Evolutionary conservation across 2,113 vertebrate species (phyloP).

Genomic region (Zeus faber): DNA sequence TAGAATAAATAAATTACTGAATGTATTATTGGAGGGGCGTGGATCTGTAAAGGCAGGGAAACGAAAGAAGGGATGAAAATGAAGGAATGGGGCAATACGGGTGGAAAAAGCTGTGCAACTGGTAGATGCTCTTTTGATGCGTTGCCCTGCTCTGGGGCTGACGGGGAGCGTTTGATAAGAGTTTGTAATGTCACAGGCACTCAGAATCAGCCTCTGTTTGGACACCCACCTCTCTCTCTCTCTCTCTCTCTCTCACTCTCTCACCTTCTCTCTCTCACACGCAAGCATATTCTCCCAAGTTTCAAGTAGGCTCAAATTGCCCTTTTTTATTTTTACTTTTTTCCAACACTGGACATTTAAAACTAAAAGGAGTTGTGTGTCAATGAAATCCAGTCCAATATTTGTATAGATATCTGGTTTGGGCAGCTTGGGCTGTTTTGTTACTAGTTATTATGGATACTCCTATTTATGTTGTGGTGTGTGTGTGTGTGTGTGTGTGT

Average conservation of each 20-base stretch:
- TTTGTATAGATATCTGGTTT: too few relatives aligned
- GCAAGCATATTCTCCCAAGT: too few relatives aligned
- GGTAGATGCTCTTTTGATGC: not conserved
- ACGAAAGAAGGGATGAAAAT: not conserved
- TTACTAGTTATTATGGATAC: too few relatives aligned
- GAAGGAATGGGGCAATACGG: not conserved
- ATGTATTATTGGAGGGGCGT: not conserved
- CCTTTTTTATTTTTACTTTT: too few relatives aligned
- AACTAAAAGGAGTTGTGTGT: too few relatives aligned
- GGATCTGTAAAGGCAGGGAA: not conserved
- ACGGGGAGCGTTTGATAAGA: not conserved
- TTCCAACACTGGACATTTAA: too few relatives aligned
- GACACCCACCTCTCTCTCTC: too few relatives aligned
- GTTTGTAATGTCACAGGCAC: not conserved
- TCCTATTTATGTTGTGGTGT: not conserved
- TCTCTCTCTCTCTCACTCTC: too few relatives aligned
- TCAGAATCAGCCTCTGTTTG: too few relatives aligned
- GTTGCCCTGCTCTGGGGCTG: not conserved
- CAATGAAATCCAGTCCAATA: too few relatives aligned
- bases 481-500: constrained; percentile 1
- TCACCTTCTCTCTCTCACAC: not conserved
- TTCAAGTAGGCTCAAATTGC: too few relatives aligned
- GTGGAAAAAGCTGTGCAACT: not conserved
- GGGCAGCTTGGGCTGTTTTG: too few relatives aligned
- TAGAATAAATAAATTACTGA: not conserved